These are phyloP conservation scores for Malacoraja senta DNA, from an alignment of 2,797 vertebrate species.

Conservation along the genomic window DNA sequence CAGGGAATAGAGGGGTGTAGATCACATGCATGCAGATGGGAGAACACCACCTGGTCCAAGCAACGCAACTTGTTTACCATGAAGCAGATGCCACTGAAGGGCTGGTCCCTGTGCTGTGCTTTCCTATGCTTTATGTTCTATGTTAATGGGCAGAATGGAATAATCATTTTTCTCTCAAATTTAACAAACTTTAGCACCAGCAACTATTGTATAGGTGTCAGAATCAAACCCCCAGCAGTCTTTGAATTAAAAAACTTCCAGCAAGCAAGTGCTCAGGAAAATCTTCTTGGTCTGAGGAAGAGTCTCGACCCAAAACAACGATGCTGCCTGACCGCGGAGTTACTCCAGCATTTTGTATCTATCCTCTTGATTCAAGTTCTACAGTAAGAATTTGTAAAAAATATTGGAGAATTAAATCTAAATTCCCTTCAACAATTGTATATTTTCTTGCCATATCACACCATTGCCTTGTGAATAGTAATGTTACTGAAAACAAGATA, in stretches of 20 bases:
- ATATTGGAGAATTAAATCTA: neutral
- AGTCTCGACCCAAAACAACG: no score
- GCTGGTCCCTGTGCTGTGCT: no score
- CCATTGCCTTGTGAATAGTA: neutral
- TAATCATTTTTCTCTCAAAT: neutral
- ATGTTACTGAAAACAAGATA: conserved; percentile 13
- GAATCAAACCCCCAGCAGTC: neutral
- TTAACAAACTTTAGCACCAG: neutral
- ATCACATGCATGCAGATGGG: no score
- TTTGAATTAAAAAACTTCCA: neutral
- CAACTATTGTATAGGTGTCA: neutral
- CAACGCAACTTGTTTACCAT: no score
- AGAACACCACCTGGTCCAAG: no score
- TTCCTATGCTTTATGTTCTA: no score
- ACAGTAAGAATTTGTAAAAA: neutral
- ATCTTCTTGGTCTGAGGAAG: neutral
- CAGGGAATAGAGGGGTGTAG: no score
- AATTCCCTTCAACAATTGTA: neutral
- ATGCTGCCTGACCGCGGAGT: no score
- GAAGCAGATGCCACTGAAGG: no score
- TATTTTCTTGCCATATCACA: neutral
- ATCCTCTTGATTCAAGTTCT: neutral
- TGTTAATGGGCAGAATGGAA: neutral
- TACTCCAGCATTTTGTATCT: no score
- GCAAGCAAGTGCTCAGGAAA: neutral